Percentiles rank a stretch among this genome's conserved stretches.
These are phyloP conservation scores for Leucoraja erinaceus DNA, from an alignment of 2,113 vertebrate genomes.

Conservation along the genomic window DNA sequence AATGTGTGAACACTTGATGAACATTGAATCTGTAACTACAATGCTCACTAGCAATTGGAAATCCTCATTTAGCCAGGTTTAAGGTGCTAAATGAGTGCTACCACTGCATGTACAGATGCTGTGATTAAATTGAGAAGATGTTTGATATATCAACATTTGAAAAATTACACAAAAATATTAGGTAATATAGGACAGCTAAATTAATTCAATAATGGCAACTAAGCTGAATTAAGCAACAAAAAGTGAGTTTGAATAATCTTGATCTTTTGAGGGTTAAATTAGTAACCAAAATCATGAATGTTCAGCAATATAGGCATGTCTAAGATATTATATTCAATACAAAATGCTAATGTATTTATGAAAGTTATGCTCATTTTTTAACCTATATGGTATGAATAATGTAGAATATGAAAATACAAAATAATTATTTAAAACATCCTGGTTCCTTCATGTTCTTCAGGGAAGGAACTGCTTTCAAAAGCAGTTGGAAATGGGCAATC, in stretches of 20 bases:
- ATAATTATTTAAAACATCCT: too few species aligned
- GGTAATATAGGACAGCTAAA: not conserved
- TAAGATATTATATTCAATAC: not conserved
- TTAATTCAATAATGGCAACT: not conserved
- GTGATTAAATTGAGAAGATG: not conserved
- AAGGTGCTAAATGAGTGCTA: not conserved
- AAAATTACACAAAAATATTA: not conserved
- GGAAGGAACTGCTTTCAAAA: too few species aligned
- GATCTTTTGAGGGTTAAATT: not conserved
- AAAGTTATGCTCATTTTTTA: not conserved
- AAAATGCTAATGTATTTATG: not conserved
- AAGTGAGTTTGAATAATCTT: too few species aligned
- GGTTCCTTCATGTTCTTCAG: too few species aligned
- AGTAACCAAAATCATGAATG: not conserved
- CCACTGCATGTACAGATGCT: not conserved
- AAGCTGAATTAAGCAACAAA: not conserved
- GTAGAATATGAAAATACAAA: too few species aligned
- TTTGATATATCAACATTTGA: not conserved
- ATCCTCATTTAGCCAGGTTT: not conserved
- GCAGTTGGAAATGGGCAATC: too few species aligned
- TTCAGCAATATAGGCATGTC: not conserved
- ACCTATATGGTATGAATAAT: too few species aligned
- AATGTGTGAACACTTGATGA: not conserved
- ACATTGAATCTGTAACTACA: not conserved
- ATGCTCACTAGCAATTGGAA: not conserved